These are phyloP conservation scores for Patella caerulea DNA, from an alignment of 2,888 invertebrate species.

Conservation along the genomic window DNA sequence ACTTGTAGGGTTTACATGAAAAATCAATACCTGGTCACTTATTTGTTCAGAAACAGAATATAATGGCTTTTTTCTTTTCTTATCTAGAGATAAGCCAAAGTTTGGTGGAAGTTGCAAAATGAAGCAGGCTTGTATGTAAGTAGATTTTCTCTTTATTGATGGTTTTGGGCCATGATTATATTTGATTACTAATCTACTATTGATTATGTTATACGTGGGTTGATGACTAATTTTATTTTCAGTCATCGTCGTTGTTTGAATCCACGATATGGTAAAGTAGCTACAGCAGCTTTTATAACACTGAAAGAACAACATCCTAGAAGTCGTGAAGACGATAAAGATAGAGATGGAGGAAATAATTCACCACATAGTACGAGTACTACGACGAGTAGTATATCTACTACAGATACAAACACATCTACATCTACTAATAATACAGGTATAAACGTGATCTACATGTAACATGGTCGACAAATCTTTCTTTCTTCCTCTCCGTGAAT, in stretches of 20 bases:
- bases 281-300: conserved; percentile 12
- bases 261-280: conserved; percentile 23
- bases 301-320: conserved; percentile 3
- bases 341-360: not conserved
- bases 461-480: too few species aligned
- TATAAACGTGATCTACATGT: not conserved
- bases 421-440: conserved; percentile 4
- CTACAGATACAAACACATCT: not conserved
- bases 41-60: too few species aligned
- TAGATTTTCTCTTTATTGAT: conserved; percentile 30
- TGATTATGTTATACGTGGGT: too few species aligned
- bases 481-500: too few species aligned
- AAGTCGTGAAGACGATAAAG: conserved; percentile 6
- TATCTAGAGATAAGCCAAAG: conserved; percentile 71
- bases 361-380: not conserved
- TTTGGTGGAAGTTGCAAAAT: conserved; percentile 72
- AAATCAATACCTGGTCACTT: too few species aligned
- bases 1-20: too few species aligned
- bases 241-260: conserved; percentile 27
- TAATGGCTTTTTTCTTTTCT: conserved; percentile 22
- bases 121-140: conserved; percentile 72
- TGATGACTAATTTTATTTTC: not conserved
- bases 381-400: not conserved
- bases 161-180: conserved; percentile 4
- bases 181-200: conserved; percentile 22